phyloP scores from a whole-genome alignment of 2,113 vertebrate genomes.

The Leptodactylus fuscus region DNA sequence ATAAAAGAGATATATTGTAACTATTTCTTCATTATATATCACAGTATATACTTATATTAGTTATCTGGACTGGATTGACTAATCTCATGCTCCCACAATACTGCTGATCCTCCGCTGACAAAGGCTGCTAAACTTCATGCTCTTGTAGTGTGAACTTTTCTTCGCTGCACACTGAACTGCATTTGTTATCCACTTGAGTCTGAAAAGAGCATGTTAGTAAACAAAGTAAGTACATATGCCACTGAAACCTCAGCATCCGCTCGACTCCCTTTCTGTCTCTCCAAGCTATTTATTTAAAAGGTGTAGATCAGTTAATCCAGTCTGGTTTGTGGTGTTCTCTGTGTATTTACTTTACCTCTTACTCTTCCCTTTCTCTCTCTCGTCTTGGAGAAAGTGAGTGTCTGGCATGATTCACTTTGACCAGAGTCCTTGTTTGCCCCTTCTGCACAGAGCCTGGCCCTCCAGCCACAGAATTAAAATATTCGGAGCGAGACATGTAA shows the following conservation, averaged over 20 bases:
- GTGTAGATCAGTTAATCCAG: slow-evolving; percentile 43
- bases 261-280: slow-evolving; percentile 45
- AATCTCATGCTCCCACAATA: not conserved
- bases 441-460: slow-evolving; percentile 19
- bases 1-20: no score
- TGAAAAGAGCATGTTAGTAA: slow-evolving; percentile 57
- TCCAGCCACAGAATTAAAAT: not conserved
- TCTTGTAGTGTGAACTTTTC: slow-evolving; percentile 39
- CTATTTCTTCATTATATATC: no score
- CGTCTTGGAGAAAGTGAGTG: slow-evolving; percentile 38
- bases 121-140: slow-evolving; percentile 17
- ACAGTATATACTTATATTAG: no score
- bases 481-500: not conserved
- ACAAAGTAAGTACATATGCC: slow-evolving; percentile 36
- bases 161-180: slow-evolving; percentile 30
- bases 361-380: slow-evolving; percentile 49
- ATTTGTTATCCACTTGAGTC: slow-evolving; percentile 54
- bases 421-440: slow-evolving; percentile 56
- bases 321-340: slow-evolving; percentile 45
- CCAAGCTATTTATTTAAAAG: slow-evolving; percentile 45
- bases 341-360: slow-evolving; percentile 50
- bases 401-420: slow-evolving; percentile 51
- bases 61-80: not conserved
- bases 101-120: slow-evolving; percentile 52
- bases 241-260: slow-evolving; percentile 33